A percentile compares a stretch with the other conserved stretches of the same genome.
Conservation (phyloP, 2,113 vertebrate species). For the Peucedramus taeniatus region DNA sequence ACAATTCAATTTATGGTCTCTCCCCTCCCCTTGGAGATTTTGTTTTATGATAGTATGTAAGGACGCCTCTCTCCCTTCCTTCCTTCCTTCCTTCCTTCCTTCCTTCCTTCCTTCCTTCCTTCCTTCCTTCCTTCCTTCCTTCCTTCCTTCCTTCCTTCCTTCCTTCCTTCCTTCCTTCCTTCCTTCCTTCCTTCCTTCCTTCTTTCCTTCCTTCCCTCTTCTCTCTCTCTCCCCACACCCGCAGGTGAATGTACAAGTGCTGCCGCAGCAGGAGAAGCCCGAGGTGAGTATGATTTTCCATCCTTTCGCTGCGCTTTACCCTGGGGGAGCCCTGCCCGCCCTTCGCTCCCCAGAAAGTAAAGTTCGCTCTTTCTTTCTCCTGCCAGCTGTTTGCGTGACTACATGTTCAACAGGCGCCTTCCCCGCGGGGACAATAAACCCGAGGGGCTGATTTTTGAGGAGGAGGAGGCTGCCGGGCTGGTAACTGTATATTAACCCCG, state of each 20-base stretch:
- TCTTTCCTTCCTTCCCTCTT: rapidly evolving
- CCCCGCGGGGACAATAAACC: not conserved
- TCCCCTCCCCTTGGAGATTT: not conserved
- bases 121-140: not conserved
- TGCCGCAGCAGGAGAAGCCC: not conserved
- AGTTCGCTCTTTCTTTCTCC: not conserved
- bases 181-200: not conserved
- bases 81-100: not conserved
- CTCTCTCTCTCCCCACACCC: not conserved
- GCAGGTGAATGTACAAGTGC: not conserved
- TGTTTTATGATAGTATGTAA: not conserved
- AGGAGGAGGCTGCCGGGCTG: not conserved
- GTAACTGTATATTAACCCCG: slow-evolving; percentile 8
- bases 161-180: not conserved
- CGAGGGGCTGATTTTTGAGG: not conserved
- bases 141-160: not conserved
- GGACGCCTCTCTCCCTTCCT: not conserved
- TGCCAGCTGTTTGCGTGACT: not conserved
- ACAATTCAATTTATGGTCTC: not conserved
- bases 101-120: not conserved
- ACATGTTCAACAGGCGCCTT: not conserved
- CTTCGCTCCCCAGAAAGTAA: not conserved
- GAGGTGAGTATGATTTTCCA: slow-evolving; percentile 14
- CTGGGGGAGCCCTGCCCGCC: not conserved
- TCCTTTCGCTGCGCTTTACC: not conserved